Conservation (phyloP, 2,888 invertebrate species). For the Philaethria dido region DNA sequence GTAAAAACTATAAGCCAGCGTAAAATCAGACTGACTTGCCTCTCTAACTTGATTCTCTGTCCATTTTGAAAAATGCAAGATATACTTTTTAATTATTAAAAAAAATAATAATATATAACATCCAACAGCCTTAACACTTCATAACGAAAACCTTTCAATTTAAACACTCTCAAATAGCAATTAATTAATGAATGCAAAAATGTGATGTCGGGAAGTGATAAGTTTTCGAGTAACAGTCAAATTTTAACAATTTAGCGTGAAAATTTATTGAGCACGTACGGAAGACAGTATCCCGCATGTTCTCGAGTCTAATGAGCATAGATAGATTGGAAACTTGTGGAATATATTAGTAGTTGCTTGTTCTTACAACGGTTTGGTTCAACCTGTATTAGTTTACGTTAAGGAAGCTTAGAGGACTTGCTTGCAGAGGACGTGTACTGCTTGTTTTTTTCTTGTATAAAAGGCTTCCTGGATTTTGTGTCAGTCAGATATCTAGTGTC, state of each 20-base stretch:
- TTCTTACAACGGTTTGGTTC: background rate
- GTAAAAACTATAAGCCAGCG: no score
- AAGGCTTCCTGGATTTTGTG: no score
- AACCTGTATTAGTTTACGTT: background rate
- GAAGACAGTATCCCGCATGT: background rate
- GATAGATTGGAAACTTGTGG: slow-evolving; percentile 20
- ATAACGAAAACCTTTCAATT: background rate
- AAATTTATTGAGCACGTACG: slow-evolving; percentile 26
- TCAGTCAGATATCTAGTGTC: no score
- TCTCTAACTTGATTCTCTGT: no score
- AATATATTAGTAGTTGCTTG: slow-evolving; percentile 17
- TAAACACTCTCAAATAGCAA: background rate
- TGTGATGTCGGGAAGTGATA: background rate
- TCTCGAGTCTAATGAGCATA: slow-evolving; percentile 20
- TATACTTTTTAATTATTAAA: no score
- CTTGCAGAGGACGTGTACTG: no score
- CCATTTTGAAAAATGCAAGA: no score
- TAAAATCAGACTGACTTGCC: no score
- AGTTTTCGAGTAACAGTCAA: slow-evolving; percentile 6
- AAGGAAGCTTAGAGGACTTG: background rate
- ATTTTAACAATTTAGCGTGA: slow-evolving; percentile 16
- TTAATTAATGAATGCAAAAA: background rate
- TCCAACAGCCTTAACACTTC: no score
- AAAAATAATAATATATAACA: no score
- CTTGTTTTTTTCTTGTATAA: no score